Evolutionary conservation across 2,113 vertebrate species (phyloP).

Genomic region (Picathartes gymnocephalus): DNA sequence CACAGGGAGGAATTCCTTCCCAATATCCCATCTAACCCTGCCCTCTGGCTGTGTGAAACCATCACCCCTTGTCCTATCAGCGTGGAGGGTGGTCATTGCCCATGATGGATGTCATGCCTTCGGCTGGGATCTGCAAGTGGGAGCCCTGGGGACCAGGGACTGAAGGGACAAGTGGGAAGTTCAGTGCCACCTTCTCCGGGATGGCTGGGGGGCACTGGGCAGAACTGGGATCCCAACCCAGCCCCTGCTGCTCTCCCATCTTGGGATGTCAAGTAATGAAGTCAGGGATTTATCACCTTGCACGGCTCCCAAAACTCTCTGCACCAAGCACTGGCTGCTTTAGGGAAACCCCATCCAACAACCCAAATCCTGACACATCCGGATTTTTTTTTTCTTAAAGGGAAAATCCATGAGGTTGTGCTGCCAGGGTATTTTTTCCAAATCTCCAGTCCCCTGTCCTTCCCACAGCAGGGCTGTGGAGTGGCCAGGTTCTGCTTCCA

Average conservation of each 20-base stretch:
- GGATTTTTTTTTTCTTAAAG: not conserved
- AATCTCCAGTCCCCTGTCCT: not conserved
- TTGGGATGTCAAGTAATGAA: not conserved
- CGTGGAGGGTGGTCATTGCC: not conserved
- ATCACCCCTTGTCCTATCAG: not conserved
- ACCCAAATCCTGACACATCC: not conserved
- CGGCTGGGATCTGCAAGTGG: not conserved
- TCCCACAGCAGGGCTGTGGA: not conserved
- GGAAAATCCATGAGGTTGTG: not conserved
- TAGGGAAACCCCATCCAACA: not conserved
- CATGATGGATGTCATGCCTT: not conserved
- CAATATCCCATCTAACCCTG: fast-evolving
- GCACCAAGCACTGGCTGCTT: not conserved
- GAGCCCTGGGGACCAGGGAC: not conserved
- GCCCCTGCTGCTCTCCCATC: too few species aligned
- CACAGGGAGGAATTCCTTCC: fast-evolving
- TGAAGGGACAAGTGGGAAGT: fast-evolving
- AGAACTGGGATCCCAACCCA: not conserved
- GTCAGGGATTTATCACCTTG: not conserved
- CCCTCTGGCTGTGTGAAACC: not conserved
- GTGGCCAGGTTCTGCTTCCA: not conserved
- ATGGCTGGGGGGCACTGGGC: fast-evolving
- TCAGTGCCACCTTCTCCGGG: not conserved
- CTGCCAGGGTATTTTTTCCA: not conserved
- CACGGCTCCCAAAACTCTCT: not conserved